Percentiles rank a stretch among this genome's conserved stretches.
Conservation (phyloP, 1,140 invertebrate genomes). For the Drosophila kikkawai region DNA sequence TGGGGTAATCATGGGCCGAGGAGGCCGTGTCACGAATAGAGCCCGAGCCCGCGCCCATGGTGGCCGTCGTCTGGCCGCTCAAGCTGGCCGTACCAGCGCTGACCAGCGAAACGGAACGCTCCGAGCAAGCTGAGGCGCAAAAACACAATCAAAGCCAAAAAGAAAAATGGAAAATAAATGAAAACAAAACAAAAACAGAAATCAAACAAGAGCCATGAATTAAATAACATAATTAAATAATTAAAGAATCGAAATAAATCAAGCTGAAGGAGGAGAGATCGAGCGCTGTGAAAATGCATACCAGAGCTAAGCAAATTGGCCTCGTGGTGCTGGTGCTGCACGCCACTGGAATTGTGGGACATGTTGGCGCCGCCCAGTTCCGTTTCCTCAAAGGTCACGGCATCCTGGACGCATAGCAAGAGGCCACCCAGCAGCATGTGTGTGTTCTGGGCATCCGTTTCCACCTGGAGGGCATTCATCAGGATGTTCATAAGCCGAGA, state of each 20-base stretch:
- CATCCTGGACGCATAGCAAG: constrained; percentile 92
- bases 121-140: constrained; percentile 74
- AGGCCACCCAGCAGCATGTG: constrained; percentile 95
- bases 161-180: neutral
- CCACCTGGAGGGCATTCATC: constrained; percentile 93
- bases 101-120: constrained; percentile 80
- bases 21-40: constrained; percentile 73
- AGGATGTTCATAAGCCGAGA: constrained; percentile 93
- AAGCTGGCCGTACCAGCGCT: constrained; percentile 78
- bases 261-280: neutral
- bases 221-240: constrained; percentile 42
- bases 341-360: constrained; percentile 83
- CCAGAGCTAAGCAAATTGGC: constrained; percentile 90
- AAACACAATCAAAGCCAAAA: constrained; percentile 46
- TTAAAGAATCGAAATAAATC: constrained; percentile 29
- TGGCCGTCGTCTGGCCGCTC: constrained; percentile 72
- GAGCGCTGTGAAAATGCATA: constrained; percentile 79
- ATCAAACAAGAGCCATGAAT: constrained; percentile 45
- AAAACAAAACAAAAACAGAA: neutral
- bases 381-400: constrained; percentile 91
- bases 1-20: constrained; percentile 77
- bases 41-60: constrained; percentile 49
- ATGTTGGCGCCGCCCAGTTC: constrained; percentile 85
- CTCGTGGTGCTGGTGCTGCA: constrained; percentile 85
- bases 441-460: constrained; percentile 94